A percentile compares a stretch with the other conserved stretches of the same genome.
phyloP scores from a whole-genome alignment of 2,888 invertebrate species.

The Autographa pulchrina region DNA sequence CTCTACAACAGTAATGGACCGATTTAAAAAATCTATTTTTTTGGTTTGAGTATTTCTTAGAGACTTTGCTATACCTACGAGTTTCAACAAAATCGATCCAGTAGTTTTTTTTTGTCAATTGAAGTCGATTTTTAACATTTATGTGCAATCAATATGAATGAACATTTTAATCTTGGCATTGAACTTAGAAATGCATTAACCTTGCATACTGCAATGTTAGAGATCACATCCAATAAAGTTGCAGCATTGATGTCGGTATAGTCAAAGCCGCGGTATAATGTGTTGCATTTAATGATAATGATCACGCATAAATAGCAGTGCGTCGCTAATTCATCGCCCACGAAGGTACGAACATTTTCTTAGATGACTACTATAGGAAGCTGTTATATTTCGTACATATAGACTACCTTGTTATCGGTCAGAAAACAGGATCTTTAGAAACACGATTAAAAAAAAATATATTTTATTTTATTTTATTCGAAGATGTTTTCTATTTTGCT shows the following conservation, averaged over 20 bases:
- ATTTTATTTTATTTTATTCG: too few species aligned
- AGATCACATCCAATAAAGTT: conserved; percentile 8
- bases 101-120: too few species aligned
- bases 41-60: too few species aligned
- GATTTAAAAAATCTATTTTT: too few species aligned
- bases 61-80: too few species aligned
- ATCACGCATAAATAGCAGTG: conserved; percentile 46
- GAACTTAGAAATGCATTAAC: background rate
- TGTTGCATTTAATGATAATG: conserved; percentile 55
- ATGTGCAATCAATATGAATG: background rate
- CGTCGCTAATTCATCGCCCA: conserved; percentile 52
- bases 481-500: too few species aligned
- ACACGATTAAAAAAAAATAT: too few species aligned
- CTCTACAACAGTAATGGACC: too few species aligned
- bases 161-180: background rate
- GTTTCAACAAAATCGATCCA: too few species aligned
- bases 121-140: too few species aligned
- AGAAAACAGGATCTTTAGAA: too few species aligned
- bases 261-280: conserved; percentile 46
- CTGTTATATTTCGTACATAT: background rate
- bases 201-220: background rate
- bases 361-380: conserved; percentile 3
- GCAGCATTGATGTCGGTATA: conserved; percentile 33
- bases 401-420: background rate
- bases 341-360: conserved; percentile 23